Evolutionary conservation across 2,888 invertebrate genomes (phyloP), one percentile per base, ranked within the genome.

Genomic region (Cataglyphis albicans): DNA sequence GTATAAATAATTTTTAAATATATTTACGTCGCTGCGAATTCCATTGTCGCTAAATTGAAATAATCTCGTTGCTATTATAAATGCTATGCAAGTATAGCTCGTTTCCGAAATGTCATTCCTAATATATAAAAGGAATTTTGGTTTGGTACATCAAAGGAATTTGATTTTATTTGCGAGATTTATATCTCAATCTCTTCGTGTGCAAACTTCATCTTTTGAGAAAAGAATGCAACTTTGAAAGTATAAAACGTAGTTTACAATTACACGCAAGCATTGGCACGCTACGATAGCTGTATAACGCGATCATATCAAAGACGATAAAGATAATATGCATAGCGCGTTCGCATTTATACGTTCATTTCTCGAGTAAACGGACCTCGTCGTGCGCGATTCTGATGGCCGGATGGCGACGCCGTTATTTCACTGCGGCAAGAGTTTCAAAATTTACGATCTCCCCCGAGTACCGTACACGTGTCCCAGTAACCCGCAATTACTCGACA

Each of bases 401-500:
- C 75, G 80, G 52, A 85, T 59, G 81, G 63, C 72, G 35, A 29
- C 32, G 41, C 76, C 57, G 73, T 76, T 73, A 70, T 41, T 59
- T 74, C 83, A 78, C 84, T 81, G 64, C 70, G 48, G 65, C 83
- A 81, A 80, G 82, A 86, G 83, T 81, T 52, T 67, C 86, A 81
- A 81, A 83, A 81, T 81, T 80, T 78, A 68, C 75, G 82, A 83
- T 32, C 81, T 70, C 76, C 73, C 76, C 70, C 84, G 70, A 82
- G 32, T 83, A 59, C 75, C 63, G 65, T 57, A 73, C 73, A 52
- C 7, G 55, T 55, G 89, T 87, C 82, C 89, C 65, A 84, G 87
- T 89, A 89, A 87, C 87, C 89, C 78, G 82, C 78, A 82, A 85
- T 25, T 81, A 82, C 32, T 52, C 38, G 81, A 87, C 87, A 70